Evolutionary conservation across 2,113 vertebrate genomes (phyloP).

Genomic region (Guaruba guarouba): DNA sequence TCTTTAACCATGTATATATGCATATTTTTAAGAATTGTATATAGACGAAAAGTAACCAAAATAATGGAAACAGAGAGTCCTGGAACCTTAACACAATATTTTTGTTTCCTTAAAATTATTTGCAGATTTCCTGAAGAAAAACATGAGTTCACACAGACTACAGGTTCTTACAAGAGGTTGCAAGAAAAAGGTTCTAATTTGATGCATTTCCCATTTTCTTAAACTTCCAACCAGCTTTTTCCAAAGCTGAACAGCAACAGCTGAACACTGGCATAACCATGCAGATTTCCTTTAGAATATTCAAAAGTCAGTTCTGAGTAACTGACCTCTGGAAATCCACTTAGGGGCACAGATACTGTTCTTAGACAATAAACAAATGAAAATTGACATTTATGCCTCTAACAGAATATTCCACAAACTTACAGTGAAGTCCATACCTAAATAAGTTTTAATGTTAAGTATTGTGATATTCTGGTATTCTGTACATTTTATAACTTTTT

Average conservation of each 20-base stretch:
- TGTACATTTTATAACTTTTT: background rate
- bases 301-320: conserved; percentile 9
- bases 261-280: background rate
- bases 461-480: background rate
- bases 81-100: background rate
- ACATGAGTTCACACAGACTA: background rate
- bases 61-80: background rate
- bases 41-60: background rate
- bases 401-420: background rate
- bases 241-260: background rate
- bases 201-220: background rate
- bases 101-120: background rate
- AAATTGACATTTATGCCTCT: background rate
- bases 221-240: background rate
- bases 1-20: background rate
- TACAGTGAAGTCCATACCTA: background rate
- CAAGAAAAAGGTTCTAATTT: background rate
- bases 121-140: background rate
- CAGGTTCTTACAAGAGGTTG: background rate
- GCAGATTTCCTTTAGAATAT: background rate
- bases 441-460: background rate
- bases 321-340: background rate
- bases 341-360: background rate
- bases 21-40: background rate
- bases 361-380: background rate